A percentile compares a stretch with the other conserved stretches of the same genome.
phyloP scores from a whole-genome alignment of 1,140 invertebrate genomes.

The fruit fly (Drosophila melanogaster) region DNA sequence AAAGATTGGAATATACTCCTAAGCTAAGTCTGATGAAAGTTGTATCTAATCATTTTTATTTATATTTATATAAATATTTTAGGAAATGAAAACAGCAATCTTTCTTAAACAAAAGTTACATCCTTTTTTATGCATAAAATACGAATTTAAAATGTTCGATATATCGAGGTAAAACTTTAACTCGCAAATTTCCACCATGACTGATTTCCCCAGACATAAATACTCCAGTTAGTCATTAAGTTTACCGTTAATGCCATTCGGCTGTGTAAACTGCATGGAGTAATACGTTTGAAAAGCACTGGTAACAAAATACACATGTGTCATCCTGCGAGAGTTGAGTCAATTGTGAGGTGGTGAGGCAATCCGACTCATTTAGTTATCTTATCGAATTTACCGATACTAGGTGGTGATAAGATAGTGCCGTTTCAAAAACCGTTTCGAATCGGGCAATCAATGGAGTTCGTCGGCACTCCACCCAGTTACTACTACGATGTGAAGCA shows the following conservation, averaged over 20 bases:
- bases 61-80: too few species aligned
- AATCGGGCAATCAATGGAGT: background rate
- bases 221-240: slow-evolving; percentile 11
- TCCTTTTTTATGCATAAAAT: too few species aligned
- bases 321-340: slow-evolving; percentile 12
- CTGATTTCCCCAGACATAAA: slow-evolving; percentile 1
- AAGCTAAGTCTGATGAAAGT: too few species aligned
- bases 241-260: background rate
- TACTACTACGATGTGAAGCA: background rate
- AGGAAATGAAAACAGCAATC: too few species aligned
- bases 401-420: slow-evolving; percentile 8
- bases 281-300: slow-evolving; percentile 1
- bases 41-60: too few species aligned
- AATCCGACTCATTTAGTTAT: slow-evolving; percentile 1
- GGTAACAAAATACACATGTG: slow-evolving; percentile 4
- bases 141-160: too few species aligned
- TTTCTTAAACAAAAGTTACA: background rate
- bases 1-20: too few species aligned
- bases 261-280: slow-evolving; percentile 6
- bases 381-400: slow-evolving; percentile 9
- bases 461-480: background rate
- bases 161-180: too few species aligned
- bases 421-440: background rate
- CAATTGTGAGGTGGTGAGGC: background rate
- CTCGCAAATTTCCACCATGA: background rate